Evolutionary conservation across 64 coral and sea anemone genomes (phyloP).

Genomic region (Astreopora myriophthalma): DNA sequence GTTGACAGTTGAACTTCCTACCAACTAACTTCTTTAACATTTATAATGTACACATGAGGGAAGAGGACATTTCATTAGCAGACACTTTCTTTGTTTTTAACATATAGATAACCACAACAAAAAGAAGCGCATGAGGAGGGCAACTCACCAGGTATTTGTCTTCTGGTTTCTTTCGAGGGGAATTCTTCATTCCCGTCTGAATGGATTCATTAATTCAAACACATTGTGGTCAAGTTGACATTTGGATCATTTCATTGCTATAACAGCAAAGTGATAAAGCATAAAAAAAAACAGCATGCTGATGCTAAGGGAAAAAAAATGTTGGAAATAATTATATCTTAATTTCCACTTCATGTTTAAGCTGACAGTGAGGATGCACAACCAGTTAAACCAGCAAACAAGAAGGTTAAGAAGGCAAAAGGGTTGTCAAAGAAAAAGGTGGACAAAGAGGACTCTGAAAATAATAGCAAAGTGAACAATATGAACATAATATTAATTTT

Average conservation of each 20-base stretch:
- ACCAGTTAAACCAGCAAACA: neutral
- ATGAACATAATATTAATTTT: neutral
- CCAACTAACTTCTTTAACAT: no score
- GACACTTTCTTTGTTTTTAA: neutral
- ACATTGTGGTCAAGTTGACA: neutral
- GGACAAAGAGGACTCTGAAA: neutral
- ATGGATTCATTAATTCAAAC: neutral
- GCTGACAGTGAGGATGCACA: slow-evolving; percentile 16
- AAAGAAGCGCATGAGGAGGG: slow-evolving; percentile 16
- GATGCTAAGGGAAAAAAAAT: neutral
- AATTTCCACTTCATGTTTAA: neutral
- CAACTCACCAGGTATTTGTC: neutral
- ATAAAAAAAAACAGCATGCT: neutral
- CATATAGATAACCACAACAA: slow-evolving; percentile 14
- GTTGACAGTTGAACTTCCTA: no score
- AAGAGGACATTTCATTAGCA: slow-evolving; percentile 8
- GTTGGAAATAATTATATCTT: neutral
- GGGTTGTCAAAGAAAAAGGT: neutral
- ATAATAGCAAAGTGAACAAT: slow-evolving; percentile 1
- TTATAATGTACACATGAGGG: no score
- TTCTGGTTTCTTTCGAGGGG: neutral
- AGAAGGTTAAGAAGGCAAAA: neutral
- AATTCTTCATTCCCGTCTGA: no score
- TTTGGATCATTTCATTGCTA: no score
- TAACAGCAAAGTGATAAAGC: neutral